Conservation (phyloP, 2,888 invertebrate species). For the Xiphydria camelus region DNA sequence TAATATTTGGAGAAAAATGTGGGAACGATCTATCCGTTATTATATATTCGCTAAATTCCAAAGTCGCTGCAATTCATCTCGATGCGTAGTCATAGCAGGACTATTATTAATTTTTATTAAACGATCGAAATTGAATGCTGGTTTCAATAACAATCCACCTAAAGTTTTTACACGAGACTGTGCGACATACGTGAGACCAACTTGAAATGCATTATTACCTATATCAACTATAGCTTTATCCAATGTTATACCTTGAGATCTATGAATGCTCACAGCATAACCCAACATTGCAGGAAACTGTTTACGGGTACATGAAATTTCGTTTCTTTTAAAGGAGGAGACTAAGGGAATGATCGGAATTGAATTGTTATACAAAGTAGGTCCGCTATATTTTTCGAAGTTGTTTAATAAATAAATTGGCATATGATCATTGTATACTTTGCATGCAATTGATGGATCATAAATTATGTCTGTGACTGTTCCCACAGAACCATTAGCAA, state of each 20-base stretch:
- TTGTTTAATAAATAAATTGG: constrained; percentile 3
- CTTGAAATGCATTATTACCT: constrained; percentile 8
- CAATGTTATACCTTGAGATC: constrained; percentile 10
- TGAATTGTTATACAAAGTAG: constrained; percentile 2
- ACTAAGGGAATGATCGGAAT: constrained; percentile 8
- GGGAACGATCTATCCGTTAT: constrained; percentile 1
- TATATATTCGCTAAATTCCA: constrained; percentile 8
- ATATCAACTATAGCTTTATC: constrained; percentile 11
- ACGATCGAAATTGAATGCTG: constrained; percentile 9
- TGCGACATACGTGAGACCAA: constrained; percentile 12
- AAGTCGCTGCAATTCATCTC: constrained; percentile 12
- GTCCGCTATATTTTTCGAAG: constrained; percentile 7
- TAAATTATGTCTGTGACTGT: constrained; percentile 8
- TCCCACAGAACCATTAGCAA: constrained; percentile 9
- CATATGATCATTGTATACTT: constrained; percentile 9
- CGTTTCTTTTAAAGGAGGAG: constrained; percentile 7
- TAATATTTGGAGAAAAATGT: constrained; percentile 5
- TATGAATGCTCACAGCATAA: constrained; percentile 7
- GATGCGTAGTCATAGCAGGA: constrained; percentile 3
- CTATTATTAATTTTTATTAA: constrained; percentile 13
- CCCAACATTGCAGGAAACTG: constrained; percentile 8
- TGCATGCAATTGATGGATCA: constrained; percentile 1
- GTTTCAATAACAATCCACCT: constrained; percentile 6
- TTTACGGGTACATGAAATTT: constrained; percentile 8
- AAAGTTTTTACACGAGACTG: constrained; percentile 13